phyloP scores from a whole-genome alignment of 1,140 invertebrate species.

The Drosophila parvula region DNA sequence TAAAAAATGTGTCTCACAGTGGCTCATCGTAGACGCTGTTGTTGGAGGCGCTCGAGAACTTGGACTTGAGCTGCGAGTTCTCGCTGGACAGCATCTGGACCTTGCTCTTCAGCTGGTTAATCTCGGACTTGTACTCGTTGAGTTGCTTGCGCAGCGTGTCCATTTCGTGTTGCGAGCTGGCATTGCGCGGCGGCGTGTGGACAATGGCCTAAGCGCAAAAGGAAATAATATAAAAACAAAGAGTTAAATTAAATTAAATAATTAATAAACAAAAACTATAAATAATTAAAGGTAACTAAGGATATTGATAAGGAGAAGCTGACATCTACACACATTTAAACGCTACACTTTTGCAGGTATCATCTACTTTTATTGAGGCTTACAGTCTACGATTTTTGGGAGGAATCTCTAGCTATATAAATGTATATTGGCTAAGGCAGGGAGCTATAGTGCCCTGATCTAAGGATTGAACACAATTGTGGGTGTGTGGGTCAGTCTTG shows the following conservation, averaged over 20 bases:
- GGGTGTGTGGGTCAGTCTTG: constrained; percentile 29
- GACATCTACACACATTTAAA: constrained; percentile 49
- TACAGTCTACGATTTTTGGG: constrained; percentile 27
- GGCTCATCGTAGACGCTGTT: constrained; percentile 81
- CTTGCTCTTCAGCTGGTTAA: constrained; percentile 85
- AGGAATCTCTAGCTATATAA: constrained; percentile 11
- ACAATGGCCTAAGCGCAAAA: constrained; percentile 70
- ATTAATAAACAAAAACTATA: constrained; percentile 11
- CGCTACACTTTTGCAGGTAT: constrained; percentile 53
- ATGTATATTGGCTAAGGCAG: constrained; percentile 39
- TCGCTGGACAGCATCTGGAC: constrained; percentile 88
- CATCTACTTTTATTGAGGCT: constrained; percentile 62
- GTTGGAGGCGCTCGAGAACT: constrained; percentile 77
- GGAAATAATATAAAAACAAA: constrained; percentile 40
- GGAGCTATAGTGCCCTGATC: constrained; percentile 50
- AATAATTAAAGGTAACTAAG: constrained; percentile 12
- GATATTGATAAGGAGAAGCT: background rate
- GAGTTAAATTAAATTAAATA: constrained; percentile 13
- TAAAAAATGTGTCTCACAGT: constrained; percentile 65
- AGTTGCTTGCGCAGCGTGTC: constrained; percentile 83
- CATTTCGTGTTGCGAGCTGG: constrained; percentile 67
- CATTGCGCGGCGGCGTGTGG: constrained; percentile 66
- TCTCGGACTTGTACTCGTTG: constrained; percentile 86
- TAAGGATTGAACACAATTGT: constrained; percentile 46
- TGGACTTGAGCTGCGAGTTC: constrained; percentile 87